Evolutionary conservation across 92 coral and sea anemone genomes (phyloP), one percentile per base, ranked within the genome.

Genomic region (Meandrina meandrites): DNA sequence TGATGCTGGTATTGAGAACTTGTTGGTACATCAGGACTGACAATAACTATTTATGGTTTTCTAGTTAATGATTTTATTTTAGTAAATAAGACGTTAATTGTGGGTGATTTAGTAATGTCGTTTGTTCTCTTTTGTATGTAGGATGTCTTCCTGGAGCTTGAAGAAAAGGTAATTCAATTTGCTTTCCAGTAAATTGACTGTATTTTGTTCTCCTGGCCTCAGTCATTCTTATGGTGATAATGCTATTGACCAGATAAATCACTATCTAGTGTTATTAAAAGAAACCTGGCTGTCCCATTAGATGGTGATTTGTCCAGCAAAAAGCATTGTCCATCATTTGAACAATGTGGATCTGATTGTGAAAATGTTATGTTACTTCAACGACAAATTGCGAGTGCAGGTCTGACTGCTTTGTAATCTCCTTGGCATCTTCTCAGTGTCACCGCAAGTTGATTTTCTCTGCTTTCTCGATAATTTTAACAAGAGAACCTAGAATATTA

Each of bases 81-180:
- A 22, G 8, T 54, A 22, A 1, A 32, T 9, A 18, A 21, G 13
- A 32, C 16, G 17, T n/a, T 32, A 58, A 16, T 5, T 40, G 17
- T n/a, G n/a, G n/a, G n/a, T n/a, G n/a, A n/a, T n/a, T n/a, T n/a
- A n/a, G n/a, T n/a, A n/a, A 14, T 30, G 8, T n/a, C 16, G 14
- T 42, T 81, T 28, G 30, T 24, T 35, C 0, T 50, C 88, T 50
- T 76, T 47, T 14, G 28, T 81, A 21, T 58, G 15, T 80, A 97
- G 99, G 99, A 97, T 87, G 94, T 97, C 34, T 97, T 97, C 83
- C 93, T 97, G 79, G 99, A 97, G 81, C 94, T 97, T 30, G 98
- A 97, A 76, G 98, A 94, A 79, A 97, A 97, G 94, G 99, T 85
- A 77, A 22, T 0, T 40, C 8, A 13, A 24, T 24, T 47, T 45